Base-by-base conservation (phyloP, 2,113 vertebrate genomes). In the Chinchilla lanigera region DNA sequence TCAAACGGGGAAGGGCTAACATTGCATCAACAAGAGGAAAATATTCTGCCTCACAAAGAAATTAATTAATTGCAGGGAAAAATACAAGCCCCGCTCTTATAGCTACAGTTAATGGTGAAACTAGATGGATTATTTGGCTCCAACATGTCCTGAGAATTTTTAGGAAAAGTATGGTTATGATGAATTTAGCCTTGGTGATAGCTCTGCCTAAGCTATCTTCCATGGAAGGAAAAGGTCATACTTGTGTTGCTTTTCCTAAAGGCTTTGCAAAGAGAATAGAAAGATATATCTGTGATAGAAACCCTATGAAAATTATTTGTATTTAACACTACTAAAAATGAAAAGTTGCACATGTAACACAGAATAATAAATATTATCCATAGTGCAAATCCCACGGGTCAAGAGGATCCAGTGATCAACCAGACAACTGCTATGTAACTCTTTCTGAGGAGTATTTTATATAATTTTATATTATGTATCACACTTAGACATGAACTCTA, bases 211-310 rank as follows among this genome's bases (percentile, higher is more conserved):
- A 11, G 60, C 28, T 86, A 41, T 44, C n/a, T 94, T 93, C 22
- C 71, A 60, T 35, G 22, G 56, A 22, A 93, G 78, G 47, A 93
- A 78, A 89, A 41, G 13, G 2, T 86, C 28, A 1, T 20, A 35
- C 87, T 82, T 95, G 26, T 47, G 60, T 78, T 94, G 41, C 47
- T 78, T 83, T 78, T 81, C 38, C 54, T 24, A 47, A 44, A 94
- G 90, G 84, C 93, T 98, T 98, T 98, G 50, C 90, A 91, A 87
- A 80, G 84, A 52, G 78, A 94, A 73, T 73, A 89, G 69, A 82
- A 98, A 94, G 75, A 92, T 88, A 95, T 93, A 93, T 58, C 30
- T 69, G 28, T 73, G 75, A 78, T 52, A 81, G 86, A 82, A 41
- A 86, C 54, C 89, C 94, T 97, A 89, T 93, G 98, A 78, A 67